These are phyloP conservation scores for Rotaria macrura DNA, from an alignment of 2,888 invertebrate genomes.

Conservation along the genomic window DNA sequence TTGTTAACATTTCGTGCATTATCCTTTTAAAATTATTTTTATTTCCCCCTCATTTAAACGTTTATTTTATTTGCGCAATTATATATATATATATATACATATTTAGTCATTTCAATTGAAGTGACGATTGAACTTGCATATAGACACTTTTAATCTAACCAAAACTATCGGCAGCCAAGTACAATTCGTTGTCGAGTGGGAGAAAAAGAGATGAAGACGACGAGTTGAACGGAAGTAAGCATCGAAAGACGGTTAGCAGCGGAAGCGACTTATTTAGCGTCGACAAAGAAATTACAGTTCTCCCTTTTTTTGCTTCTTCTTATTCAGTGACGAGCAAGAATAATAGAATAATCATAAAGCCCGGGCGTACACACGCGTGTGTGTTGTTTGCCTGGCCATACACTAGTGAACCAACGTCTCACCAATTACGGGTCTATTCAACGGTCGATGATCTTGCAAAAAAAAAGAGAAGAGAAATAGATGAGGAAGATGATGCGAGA, in stretches of 20 bases:
- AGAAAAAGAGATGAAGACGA: not conserved
- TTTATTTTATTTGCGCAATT: not conserved
- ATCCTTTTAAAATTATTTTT: not conserved
- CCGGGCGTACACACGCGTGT: not conserved
- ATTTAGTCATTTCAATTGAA: not conserved
- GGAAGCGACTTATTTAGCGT: constrained; percentile 15
- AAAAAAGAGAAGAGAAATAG: not conserved
- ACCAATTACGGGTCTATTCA: constrained; percentile 12
- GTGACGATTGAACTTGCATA: constrained; percentile 2
- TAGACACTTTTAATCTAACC: not conserved
- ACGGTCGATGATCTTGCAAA: constrained; percentile 3
- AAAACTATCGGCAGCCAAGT: not conserved
- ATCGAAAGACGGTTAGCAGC: constrained; percentile 7
- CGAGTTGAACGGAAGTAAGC: constrained; percentile 12
- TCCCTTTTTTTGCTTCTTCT: not conserved
- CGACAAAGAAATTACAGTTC: constrained; percentile 15
- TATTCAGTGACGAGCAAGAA: constrained; percentile 6
- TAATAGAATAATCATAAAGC: constrained; percentile 12
- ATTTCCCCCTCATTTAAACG: not conserved
- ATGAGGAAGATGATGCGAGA: not conserved
- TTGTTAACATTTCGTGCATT: not conserved
- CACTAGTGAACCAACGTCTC: not conserved
- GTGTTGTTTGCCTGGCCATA: constrained; percentile 5
- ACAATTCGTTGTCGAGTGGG: constrained; percentile 2
- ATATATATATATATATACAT: not conserved